A percentile compares a stretch with the other conserved stretches of the same genome.
Conservation (phyloP, 1,140 invertebrate species). For the Eumeta japonica region DNA sequence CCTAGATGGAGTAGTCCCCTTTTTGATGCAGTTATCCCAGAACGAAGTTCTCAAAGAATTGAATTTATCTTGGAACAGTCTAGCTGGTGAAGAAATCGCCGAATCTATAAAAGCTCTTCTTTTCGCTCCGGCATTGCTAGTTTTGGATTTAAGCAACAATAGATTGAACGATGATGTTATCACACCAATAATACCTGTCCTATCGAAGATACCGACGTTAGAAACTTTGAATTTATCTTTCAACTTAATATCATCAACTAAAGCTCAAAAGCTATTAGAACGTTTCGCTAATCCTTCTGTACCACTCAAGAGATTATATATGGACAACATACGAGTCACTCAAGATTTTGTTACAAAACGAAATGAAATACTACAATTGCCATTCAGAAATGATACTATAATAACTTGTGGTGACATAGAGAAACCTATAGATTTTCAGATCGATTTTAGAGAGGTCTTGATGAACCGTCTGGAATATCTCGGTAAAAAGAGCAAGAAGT, state of each 20-base stretch:
- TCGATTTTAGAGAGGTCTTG: slow-evolving; percentile 28
- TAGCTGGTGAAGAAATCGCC: slow-evolving; percentile 21
- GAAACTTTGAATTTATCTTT: slow-evolving; percentile 41
- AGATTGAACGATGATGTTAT: slow-evolving; percentile 24
- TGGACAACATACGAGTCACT: slow-evolving; percentile 24
- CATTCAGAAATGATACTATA: slow-evolving; percentile 20
- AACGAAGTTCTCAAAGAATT: slow-evolving; percentile 25
- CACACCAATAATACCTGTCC: slow-evolving; percentile 11
- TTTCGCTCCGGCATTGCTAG: slow-evolving; percentile 17
- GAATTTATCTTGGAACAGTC: slow-evolving; percentile 34
- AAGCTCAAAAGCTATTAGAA: slow-evolving; percentile 24
- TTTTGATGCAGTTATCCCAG: slow-evolving; percentile 20
- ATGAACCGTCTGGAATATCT: slow-evolving; percentile 31
- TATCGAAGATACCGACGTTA: slow-evolving; percentile 33
- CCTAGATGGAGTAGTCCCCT: slow-evolving; percentile 15
- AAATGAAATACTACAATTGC: slow-evolving; percentile 14
- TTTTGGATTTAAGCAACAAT: slow-evolving; percentile 35
- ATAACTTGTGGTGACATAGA: slow-evolving; percentile 20
- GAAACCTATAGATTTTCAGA: slow-evolving; percentile 11
- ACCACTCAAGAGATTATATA: slow-evolving; percentile 21
- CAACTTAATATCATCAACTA: slow-evolving; percentile 41
- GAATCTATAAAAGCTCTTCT: slow-evolving; percentile 22
- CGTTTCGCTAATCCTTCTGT: slow-evolving; percentile 4
- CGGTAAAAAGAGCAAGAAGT: slow-evolving; percentile 21
- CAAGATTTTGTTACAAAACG: slow-evolving; percentile 15